These are phyloP conservation scores for Syngnathoides biaculeatus DNA, from an alignment of 2,113 vertebrate genomes.

Conservation along the genomic window DNA sequence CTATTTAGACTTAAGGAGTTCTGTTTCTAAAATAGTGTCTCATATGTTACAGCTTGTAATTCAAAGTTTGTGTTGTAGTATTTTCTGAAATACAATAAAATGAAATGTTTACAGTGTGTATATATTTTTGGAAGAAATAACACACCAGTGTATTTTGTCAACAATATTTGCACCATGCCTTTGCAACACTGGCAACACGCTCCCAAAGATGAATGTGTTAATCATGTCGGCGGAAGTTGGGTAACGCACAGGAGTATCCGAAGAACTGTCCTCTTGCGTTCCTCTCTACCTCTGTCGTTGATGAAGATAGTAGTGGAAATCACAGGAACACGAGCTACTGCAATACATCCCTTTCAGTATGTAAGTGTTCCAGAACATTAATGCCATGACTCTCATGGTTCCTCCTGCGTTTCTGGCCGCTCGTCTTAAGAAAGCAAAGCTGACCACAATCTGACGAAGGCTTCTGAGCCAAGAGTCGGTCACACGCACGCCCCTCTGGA, in stretches of 20 bases:
- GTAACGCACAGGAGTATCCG: slow-evolving; percentile 51
- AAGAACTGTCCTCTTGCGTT: slow-evolving; percentile 30
- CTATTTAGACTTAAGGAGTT: background rate
- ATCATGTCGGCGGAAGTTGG: slow-evolving; percentile 57
- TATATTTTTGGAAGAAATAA: background rate
- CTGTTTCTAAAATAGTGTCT: background rate
- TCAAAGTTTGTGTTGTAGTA: background rate
- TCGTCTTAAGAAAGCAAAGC: background rate
- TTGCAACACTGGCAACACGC: background rate
- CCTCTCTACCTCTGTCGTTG: slow-evolving; percentile 58
- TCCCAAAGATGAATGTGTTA: slow-evolving; percentile 16
- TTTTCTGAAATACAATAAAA: slow-evolving; percentile 13
- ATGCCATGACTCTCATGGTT: background rate
- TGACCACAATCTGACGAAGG: background rate
- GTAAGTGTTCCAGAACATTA: background rate
- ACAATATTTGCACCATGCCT: background rate
- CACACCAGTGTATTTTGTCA: background rate
- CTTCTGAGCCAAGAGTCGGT: background rate
- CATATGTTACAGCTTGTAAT: background rate
- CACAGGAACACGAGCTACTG: slow-evolving; percentile 44
- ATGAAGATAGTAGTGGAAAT: slow-evolving; percentile 46
- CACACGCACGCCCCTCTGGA: slow-evolving; percentile 13
- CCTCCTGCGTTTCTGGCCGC: background rate
- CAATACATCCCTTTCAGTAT: slow-evolving; percentile 22
- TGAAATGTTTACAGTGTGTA: background rate